Conservation (phyloP, 2,888 invertebrate species). For the Myopa tessellatipennis region DNA sequence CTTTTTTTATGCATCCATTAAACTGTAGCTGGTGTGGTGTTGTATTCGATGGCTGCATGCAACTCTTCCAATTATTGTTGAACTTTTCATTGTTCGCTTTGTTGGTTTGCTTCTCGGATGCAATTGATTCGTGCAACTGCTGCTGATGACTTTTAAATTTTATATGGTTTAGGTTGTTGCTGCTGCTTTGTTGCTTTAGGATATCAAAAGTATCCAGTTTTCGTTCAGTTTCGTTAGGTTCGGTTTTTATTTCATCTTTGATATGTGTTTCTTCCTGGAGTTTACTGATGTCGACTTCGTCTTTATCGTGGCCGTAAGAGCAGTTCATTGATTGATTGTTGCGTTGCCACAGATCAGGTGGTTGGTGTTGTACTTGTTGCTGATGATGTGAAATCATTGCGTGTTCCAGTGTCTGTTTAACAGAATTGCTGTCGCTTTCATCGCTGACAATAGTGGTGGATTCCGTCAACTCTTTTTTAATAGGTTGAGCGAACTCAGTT, state of each 20-base stretch:
- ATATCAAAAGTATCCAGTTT: slow-evolving; percentile 60
- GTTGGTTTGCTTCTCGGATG: not conserved
- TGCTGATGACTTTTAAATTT: slow-evolving; percentile 25
- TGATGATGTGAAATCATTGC: slow-evolving; percentile 11
- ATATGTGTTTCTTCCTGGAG: slow-evolving; percentile 40
- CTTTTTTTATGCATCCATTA: slow-evolving; percentile 14
- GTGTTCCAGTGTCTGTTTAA: slow-evolving; percentile 32
- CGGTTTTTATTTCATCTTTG: slow-evolving; percentile 63
- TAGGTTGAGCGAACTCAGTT: slow-evolving; percentile 37
- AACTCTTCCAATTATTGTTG: slow-evolving; percentile 31
- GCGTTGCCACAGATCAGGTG: slow-evolving; percentile 17
- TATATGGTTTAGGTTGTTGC: slow-evolving; percentile 39
- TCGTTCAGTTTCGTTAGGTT: slow-evolving; percentile 47
- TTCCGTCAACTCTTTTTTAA: slow-evolving; percentile 45
- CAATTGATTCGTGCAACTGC: not conserved
- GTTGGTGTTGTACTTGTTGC: slow-evolving; percentile 21
- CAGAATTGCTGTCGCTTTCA: slow-evolving; percentile 8
- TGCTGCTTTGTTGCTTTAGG: slow-evolving; percentile 57
- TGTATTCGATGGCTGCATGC: not conserved
- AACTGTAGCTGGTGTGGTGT: not conserved
- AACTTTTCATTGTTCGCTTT: slow-evolving; percentile 6
- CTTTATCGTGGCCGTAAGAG: not conserved
- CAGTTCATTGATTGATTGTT: not conserved
- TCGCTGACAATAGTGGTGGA: slow-evolving; percentile 14
- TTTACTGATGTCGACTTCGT: not conserved